Percentiles rank a stretch among this genome's conserved stretches.
These are phyloP conservation scores for Formica selysi DNA, from an alignment of 1,140 invertebrate genomes.

Conservation along the genomic window DNA sequence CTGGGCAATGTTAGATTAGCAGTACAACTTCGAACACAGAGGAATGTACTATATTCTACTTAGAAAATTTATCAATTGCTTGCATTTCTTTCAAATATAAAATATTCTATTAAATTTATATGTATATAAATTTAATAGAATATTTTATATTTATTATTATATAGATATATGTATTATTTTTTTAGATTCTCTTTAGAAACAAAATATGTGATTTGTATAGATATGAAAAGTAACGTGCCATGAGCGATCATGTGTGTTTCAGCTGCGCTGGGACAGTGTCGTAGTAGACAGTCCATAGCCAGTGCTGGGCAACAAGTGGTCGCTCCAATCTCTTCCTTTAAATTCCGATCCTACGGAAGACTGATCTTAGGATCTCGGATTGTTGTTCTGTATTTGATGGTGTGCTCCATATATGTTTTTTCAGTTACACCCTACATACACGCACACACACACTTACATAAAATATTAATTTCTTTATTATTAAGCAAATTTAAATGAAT, in stretches of 20 bases:
- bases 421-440: no score
- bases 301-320: constrained; percentile 84
- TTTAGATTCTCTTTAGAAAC: not conserved
- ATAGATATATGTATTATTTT: no score
- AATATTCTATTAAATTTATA: not conserved
- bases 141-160: no score
- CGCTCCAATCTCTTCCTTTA: constrained; percentile 87
- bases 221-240: constrained; percentile 11
- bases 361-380: no score
- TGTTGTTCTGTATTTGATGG: no score
- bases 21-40: constrained; percentile 85
- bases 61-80: not conserved
- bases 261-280: constrained; percentile 77
- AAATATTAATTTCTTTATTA: no score
- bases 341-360: constrained; percentile 85
- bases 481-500: no score
- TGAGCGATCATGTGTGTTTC: constrained; percentile 22
- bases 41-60: constrained; percentile 65
- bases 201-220: not conserved
- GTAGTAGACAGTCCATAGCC: constrained; percentile 77
- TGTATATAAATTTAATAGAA: no score
- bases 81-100: not conserved
- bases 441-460: no score
- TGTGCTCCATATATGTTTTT: no score
- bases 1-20: constrained; percentile 84